Base-by-base conservation (phyloP, 2,113 vertebrate species). In the Triplophysa dalaica region DNA sequence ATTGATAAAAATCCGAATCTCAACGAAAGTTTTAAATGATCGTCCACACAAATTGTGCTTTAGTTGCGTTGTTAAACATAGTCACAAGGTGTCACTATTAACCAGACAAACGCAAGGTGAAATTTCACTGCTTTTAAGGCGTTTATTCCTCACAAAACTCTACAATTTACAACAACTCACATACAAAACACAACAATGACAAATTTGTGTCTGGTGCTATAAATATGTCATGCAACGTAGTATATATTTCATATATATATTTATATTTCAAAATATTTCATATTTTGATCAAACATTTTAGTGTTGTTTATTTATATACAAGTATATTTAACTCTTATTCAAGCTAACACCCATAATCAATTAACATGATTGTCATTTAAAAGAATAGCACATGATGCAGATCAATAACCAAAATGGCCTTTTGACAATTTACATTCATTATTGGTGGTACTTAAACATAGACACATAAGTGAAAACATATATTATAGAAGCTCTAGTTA, bases 71-170 rank as follows among this genome's bases (percentile, higher is more conserved):
- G n/a, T 33, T 43, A 17, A 43, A 75, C 17, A 26, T 33, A 11
- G 63, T 33, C 81, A 29, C 64, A 24, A 83, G 81, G 56, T 75
- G 77, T 65, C 81, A 45, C 70, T 33, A 29, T 79, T 41, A 41
- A 22, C 54, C 70, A 73, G 41, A 21, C 0, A 11, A 60, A 73
- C 7, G 0, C 12, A 16, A 29, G 17, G 13, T 69, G 29, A 22
- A 14, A 8, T 54, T 60, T 72, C 10, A 33, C 68, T 4, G 16
- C 50, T 52, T 50, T 50, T 11, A 17, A 52, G 14, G 3, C 14
- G 52, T 54, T 72, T 72, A 56, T 38, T 41, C 22, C 8, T 19
- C 38, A 38, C 70, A 74, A 58, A n/a, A 58, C 9, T n/a, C 2
- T 9, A 58, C n/a, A 21, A 21, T 10, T 58, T 10, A 58, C 54